Evolutionary conservation across 2,113 vertebrate species (phyloP).

Genomic region (Boulengeromyrus knoepffleri): DNA sequence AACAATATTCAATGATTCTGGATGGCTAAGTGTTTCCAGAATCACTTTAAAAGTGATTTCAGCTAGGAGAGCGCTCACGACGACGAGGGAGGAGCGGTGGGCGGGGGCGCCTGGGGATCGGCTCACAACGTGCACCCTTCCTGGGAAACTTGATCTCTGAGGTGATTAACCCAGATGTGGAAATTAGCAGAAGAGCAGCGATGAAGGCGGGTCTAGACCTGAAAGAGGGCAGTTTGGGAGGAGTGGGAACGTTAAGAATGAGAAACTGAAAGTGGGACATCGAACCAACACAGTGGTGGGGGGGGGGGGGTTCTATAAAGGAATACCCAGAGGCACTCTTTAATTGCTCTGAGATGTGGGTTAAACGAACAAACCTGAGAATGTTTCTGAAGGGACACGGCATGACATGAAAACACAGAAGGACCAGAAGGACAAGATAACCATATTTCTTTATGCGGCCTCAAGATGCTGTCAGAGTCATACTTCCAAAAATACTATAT

Average conservation of each 20-base stretch:
- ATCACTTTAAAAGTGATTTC: not conserved
- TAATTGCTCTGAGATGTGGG: conserved; percentile 39
- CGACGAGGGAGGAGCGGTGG: not conserved
- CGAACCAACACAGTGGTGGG: conserved; percentile 31
- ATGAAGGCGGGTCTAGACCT: conserved; percentile 58
- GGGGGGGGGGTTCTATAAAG: conserved; percentile 55
- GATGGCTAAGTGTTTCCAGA: not conserved
- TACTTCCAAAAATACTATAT: not conserved
- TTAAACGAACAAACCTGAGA: conserved; percentile 37
- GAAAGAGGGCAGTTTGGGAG: conserved; percentile 54
- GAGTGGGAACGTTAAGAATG: conserved; percentile 53
- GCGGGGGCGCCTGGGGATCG: not conserved
- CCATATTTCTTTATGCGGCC: not conserved
- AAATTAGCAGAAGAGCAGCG: conserved; percentile 57
- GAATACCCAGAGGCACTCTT: conserved; percentile 49
- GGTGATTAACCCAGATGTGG: conserved; percentile 71
- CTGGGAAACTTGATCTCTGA: conserved; percentile 51
- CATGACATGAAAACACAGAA: conserved; percentile 4
- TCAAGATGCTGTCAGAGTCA: not conserved
- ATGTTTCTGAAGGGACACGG: conserved; percentile 34
- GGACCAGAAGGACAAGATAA: conserved; percentile 19
- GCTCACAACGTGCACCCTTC: conserved; percentile 34
- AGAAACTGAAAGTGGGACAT: conserved; percentile 59
- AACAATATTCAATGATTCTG: not conserved
- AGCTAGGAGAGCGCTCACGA: not conserved